phyloP scores from a whole-genome alignment of 2,888 invertebrate species.

The Drosophila flavopinicola region DNA sequence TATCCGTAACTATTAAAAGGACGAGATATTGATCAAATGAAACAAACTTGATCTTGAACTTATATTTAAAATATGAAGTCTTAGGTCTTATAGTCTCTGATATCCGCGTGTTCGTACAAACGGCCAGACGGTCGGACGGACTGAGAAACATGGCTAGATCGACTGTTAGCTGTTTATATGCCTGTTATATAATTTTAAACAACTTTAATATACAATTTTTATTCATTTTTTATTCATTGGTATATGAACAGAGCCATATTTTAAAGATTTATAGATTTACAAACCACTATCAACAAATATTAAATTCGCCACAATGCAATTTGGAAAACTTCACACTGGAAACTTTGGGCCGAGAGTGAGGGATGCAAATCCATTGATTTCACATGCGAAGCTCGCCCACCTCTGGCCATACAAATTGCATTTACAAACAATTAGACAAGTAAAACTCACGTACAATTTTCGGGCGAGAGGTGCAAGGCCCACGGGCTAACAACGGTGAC shows the following conservation, averaged over 20 bases:
- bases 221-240: no score
- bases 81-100: no score
- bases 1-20: no score
- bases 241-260: neutral
- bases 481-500: conserved; percentile 28
- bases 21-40: no score
- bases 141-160: no score
- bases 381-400: conserved; percentile 24
- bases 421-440: conserved; percentile 69
- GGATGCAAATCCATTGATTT: conserved; percentile 57
- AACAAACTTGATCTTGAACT: no score
- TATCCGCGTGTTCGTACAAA: no score
- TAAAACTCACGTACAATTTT: conserved; percentile 62
- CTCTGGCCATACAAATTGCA: conserved; percentile 51
- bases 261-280: conserved; percentile 5
- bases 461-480: conserved; percentile 29
- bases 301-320: conserved; percentile 15
- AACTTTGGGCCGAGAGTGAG: conserved; percentile 5
- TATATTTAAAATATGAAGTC: no score
- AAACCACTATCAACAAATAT: conserved; percentile 13
- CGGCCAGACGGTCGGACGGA: no score
- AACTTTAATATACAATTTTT: no score
- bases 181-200: no score
- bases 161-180: no score
- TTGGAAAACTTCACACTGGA: conserved; percentile 10